These are phyloP conservation scores for Hydroisotoma schaefferi DNA, from an alignment of 2,888 invertebrate genomes.

Conservation along the genomic window DNA sequence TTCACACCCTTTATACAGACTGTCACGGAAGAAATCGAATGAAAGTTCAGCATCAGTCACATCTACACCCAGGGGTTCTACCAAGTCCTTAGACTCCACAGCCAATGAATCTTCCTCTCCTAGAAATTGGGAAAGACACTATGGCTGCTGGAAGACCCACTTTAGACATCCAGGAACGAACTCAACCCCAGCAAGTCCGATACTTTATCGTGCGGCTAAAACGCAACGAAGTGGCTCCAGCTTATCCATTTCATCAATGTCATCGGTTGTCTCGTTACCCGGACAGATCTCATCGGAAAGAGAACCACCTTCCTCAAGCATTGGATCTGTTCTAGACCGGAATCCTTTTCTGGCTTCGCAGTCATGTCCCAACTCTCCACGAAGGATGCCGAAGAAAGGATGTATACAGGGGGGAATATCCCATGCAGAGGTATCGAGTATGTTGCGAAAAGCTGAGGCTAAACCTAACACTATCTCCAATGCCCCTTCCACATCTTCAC, in stretches of 20 bases:
- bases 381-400: conserved; percentile 34
- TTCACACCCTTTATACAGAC: conserved; percentile 23
- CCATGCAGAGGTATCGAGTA: conserved; percentile 2
- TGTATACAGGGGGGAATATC: conserved; percentile 16
- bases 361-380: conserved; percentile 45
- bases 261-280: conserved; percentile 42
- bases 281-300: conserved; percentile 27
- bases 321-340: conserved; percentile 13
- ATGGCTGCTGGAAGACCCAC: conserved; percentile 48
- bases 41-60: conserved; percentile 20
- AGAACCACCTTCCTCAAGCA: conserved; percentile 7
- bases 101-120: conserved; percentile 22
- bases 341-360: conserved; percentile 37
- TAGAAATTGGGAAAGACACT: conserved; percentile 44
- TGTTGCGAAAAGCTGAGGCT: neutral
- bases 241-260: conserved; percentile 44
- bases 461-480: neutral
- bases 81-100: conserved; percentile 30
- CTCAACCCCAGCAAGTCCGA: conserved; percentile 45
- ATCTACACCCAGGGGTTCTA: conserved; percentile 23
- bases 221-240: conserved; percentile 43
- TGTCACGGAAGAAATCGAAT: conserved; percentile 36
- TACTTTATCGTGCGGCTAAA: conserved; percentile 39
- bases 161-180: conserved; percentile 35
- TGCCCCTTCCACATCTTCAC: conserved; percentile 14